phyloP scores from a whole-genome alignment of 2,113 vertebrate genomes.

The Dinomys branickii region DNA sequence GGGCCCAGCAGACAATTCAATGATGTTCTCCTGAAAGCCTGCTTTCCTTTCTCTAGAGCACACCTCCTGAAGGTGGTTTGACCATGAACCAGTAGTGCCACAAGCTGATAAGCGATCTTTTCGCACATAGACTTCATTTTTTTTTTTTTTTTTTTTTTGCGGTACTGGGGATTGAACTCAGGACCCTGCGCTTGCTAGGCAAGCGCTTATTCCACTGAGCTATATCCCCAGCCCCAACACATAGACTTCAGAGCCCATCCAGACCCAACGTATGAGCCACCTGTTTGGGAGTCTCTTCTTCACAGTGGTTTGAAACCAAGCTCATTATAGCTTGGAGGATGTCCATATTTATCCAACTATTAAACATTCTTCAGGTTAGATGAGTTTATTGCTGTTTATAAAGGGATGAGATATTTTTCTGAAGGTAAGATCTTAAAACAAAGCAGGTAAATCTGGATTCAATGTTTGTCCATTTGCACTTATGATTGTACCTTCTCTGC shows the following conservation, averaged over 20 bases:
- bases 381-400: background rate
- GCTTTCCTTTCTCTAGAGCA: background rate
- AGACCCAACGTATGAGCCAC: background rate
- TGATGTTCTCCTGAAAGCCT: background rate
- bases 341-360: background rate
- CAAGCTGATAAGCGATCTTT: no score
- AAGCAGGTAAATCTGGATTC: background rate
- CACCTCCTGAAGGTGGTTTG: background rate
- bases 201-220: no score
- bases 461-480: background rate
- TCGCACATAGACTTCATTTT: background rate
- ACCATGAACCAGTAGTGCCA: background rate
- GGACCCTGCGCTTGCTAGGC: no score
- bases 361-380: background rate
- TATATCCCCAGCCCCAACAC: no score
- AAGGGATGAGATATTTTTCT: background rate
- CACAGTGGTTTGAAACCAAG: background rate
- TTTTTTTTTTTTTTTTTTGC: no score
- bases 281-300: background rate
- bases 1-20: background rate
- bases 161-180: no score
- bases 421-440: background rate
- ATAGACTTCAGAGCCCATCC: background rate
- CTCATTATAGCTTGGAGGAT: background rate
- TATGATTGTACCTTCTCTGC: background rate